Evolutionary conservation across 2,113 vertebrate species (phyloP).

Genomic region (Atrichornis clamosus): DNA sequence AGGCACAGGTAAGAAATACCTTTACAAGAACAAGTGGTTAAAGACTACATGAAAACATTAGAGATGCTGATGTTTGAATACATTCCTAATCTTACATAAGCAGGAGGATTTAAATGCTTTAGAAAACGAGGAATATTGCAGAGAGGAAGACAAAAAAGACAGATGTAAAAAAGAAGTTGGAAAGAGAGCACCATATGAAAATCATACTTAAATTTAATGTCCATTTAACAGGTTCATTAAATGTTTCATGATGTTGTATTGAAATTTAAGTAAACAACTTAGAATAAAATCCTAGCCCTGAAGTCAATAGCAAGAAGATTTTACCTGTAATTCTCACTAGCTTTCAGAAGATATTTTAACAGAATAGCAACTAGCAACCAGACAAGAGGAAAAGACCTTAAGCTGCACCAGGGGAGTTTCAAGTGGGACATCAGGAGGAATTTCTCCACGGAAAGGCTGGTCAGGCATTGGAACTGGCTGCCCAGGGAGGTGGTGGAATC

Average conservation of each 20-base stretch:
- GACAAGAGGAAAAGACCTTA: not conserved
- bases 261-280: not conserved
- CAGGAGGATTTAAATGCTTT: not conserved
- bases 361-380: not conserved
- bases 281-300: not conserved
- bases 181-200: constrained; percentile 51
- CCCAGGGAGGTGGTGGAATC: not conserved
- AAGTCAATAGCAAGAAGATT: not conserved
- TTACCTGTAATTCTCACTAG: not conserved
- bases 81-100: not conserved
- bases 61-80: not conserved
- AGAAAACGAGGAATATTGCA: not conserved
- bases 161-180: constrained; percentile 7
- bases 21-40: not conserved
- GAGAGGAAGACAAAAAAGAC: not conserved
- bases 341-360: not conserved
- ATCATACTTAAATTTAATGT: constrained; percentile 9
- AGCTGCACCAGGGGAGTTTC: not conserved
- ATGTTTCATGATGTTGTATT: not conserved
- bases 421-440: not conserved
- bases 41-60: not conserved
- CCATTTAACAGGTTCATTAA: not conserved
- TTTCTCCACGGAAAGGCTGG: not conserved
- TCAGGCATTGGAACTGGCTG: not conserved
- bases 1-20: not conserved